Evolutionary conservation across 2,888 invertebrate species (phyloP).

Genomic region (Sipha maydis): DNA sequence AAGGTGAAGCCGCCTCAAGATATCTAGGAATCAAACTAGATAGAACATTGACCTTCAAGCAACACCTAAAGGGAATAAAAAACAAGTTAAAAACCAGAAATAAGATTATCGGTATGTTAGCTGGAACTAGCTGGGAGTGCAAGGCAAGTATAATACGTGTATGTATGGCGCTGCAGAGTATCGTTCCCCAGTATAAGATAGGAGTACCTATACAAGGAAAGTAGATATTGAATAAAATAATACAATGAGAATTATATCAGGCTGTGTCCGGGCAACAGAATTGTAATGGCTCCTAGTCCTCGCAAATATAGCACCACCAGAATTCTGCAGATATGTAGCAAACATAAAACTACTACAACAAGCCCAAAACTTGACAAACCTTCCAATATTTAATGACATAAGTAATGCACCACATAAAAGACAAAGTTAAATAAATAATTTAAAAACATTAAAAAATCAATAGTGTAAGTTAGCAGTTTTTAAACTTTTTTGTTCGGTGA

Average conservation of each 20-base stretch:
- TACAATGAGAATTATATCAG: too few species aligned
- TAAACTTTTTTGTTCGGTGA: too few species aligned
- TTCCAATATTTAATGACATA: too few species aligned
- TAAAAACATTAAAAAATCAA: too few species aligned
- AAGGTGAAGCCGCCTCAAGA: slow-evolving; percentile 52
- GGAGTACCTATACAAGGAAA: slow-evolving; percentile 48
- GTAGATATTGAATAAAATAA: slow-evolving; percentile 55
- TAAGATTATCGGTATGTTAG: slow-evolving; percentile 62
- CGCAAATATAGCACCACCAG: too few species aligned
- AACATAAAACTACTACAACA: too few species aligned
- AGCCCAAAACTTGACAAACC: neutral
- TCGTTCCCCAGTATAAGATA: slow-evolving; percentile 50
- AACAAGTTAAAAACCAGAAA: slow-evolving; percentile 62
- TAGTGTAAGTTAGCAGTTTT: too few species aligned
- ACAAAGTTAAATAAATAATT: too few species aligned
- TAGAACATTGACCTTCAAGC: slow-evolving; percentile 63
- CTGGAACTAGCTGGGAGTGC: slow-evolving; percentile 57
- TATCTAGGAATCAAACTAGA: slow-evolving; percentile 63
- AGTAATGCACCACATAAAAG: too few species aligned
- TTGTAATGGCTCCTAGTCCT: too few species aligned
- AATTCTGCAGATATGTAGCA: too few species aligned
- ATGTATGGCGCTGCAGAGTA: slow-evolving; percentile 60
- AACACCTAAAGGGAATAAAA: slow-evolving; percentile 59
- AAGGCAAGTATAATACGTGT: slow-evolving; percentile 20
- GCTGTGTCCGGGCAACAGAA: too few species aligned